Conservation (phyloP, 2,113 vertebrate species). For the Salvelinus sp. region DNA sequence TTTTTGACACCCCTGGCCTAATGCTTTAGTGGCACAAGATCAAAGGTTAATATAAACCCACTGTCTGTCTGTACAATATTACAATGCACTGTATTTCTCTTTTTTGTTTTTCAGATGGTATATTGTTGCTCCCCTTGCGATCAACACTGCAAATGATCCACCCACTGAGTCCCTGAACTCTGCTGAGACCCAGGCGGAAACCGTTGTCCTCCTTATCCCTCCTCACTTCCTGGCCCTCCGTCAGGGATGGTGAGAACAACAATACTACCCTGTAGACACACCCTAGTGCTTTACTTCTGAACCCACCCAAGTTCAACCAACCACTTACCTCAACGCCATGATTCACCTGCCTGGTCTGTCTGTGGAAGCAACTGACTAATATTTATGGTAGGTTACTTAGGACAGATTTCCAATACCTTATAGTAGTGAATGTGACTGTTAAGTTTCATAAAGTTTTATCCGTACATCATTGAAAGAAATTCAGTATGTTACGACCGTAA, state of each 20-base stretch:
- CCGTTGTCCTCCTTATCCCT: slow-evolving; percentile 35
- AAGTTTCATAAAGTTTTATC: too few relatives aligned
- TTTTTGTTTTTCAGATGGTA: slow-evolving; percentile 69
- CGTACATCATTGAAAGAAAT: too few relatives aligned
- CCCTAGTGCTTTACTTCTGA: slow-evolving; percentile 30
- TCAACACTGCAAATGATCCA: slow-evolving; percentile 56
- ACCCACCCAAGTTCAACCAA: slow-evolving; percentile 47
- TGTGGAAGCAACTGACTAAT: slow-evolving; percentile 68
- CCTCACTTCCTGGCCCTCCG: slow-evolving; percentile 30
- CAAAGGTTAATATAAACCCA: not conserved
- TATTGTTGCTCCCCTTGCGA: slow-evolving; percentile 41
- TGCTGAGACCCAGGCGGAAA: slow-evolving; percentile 50
- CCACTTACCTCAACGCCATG: slow-evolving; percentile 72
- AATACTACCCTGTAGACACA: slow-evolving; percentile 50
- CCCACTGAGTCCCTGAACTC: slow-evolving; percentile 36
- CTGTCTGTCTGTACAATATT: slow-evolving; percentile 5
- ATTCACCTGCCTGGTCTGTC: slow-evolving; percentile 64
- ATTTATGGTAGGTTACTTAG: slow-evolving; percentile 70
- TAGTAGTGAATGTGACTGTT: too few relatives aligned
- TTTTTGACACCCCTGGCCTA: too few relatives aligned
- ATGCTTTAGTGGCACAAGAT: not conserved
- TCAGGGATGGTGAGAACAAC: slow-evolving; percentile 77
- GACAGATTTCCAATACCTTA: not conserved
- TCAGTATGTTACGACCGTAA: too few relatives aligned
- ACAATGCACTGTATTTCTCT: slow-evolving; percentile 8